A percentile compares a stretch with the other conserved stretches of the same genome.
phyloP scores from a whole-genome alignment of 2,888 invertebrate species.

The Bibio marci region DNA sequence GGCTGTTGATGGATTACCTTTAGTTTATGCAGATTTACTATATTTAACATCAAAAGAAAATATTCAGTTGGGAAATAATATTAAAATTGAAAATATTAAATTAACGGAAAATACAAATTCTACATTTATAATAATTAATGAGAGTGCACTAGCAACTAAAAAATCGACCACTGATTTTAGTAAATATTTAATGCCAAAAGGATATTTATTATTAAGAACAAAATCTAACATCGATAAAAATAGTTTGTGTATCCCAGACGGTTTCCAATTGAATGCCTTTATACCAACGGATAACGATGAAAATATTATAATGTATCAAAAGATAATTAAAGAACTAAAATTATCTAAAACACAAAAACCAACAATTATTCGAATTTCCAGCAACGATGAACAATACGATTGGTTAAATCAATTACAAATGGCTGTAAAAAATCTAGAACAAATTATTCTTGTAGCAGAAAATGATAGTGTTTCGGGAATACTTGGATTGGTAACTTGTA shows the following conservation, averaged over 20 bases:
- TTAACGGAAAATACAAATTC: constrained; percentile 25
- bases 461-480: constrained; percentile 43
- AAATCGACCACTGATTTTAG: constrained; percentile 20
- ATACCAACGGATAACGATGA: constrained; percentile 20
- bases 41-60: constrained; percentile 28
- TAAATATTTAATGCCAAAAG: constrained; percentile 34
- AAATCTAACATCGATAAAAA: constrained; percentile 23
- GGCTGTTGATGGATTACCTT: constrained; percentile 46
- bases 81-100: constrained; percentile 44
- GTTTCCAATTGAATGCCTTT: constrained; percentile 17
- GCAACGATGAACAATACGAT: constrained; percentile 17
- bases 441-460: constrained; percentile 45
- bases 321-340: constrained; percentile 9
- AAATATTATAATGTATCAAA: constrained; percentile 22
- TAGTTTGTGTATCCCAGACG: constrained; percentile 16
- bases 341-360: no score
- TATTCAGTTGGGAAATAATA: constrained; percentile 18
- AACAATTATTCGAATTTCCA: constrained; percentile 13
- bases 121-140: constrained; percentile 20
- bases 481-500: no score
- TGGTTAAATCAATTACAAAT: constrained; percentile 23
- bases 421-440: constrained; percentile 20
- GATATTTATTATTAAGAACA: constrained; percentile 43
- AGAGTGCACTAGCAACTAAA: no score
- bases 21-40: constrained; percentile 47